Base-by-base conservation (phyloP, 2,113 vertebrate genomes). In the Leucoraja erinaceus region DNA sequence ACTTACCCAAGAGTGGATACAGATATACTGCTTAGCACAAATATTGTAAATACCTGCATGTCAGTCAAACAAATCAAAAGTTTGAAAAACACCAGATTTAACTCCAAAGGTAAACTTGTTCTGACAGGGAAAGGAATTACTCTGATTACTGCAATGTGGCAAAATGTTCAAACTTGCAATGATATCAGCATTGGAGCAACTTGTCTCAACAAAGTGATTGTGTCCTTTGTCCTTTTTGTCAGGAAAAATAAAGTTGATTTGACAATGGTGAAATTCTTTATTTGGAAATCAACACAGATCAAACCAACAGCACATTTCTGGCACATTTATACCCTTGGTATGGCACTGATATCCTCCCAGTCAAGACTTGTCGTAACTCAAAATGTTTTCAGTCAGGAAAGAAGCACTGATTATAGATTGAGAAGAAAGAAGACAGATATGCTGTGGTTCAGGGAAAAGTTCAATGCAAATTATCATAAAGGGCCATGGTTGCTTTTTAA, bases 381-480 rank as follows among this genome's bases (percentile, higher is more conserved):
- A 20, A 7, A 66, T 28, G 25, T 33, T 18, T 88, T 66, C 31
- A 66, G 31, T 20, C 61, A 90, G n/a, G 11, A 6, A 66, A 90
- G 33, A 90, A 84, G 28, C 63, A 38, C 78, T 1, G 33, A 81
- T 47, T 47, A 47, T 68, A 33, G 16, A 68, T 66, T 90, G 11
- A 68, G 63, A 90, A 68, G 28, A 20, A 68, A 90, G 63, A 68
- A 68, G 59, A 66, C 25, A n/a, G 14, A 70, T 68, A 31, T 68
- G 33, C 38, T 22, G 33, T 18, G 16, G 16, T 31, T 70, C 33
- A 22, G 63, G 8, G 61, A 8, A 68, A 68, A 90, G 31, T 90
- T 66, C 66, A 70, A 47, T 70, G n/a, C 4, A 90, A 90, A 31
- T n/a, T 68, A 68, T 68, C 86, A 90, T 16, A 90, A 68, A 90